These are phyloP conservation scores for Heteropelma amictum DNA, from an alignment of 2,888 invertebrate genomes.

Conservation along the genomic window DNA sequence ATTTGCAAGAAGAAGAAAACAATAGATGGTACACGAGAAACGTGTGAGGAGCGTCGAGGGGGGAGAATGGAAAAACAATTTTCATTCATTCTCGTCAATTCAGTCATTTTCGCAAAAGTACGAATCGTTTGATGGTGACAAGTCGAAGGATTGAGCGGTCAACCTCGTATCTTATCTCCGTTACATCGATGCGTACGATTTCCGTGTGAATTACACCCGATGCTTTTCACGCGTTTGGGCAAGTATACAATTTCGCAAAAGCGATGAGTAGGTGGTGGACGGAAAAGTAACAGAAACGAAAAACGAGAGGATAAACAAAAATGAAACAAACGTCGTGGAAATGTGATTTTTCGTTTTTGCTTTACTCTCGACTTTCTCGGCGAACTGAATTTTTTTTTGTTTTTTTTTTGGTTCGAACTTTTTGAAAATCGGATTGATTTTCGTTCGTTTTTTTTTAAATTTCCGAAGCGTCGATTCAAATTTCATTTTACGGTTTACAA, in stretches of 20 bases:
- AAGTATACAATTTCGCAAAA: too few species aligned
- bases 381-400: too few species aligned
- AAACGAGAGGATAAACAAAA: not conserved
- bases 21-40: too few species aligned
- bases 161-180: conserved; percentile 38
- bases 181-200: not conserved
- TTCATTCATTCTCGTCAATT: not conserved
- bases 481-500: too few species aligned
- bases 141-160: conserved; percentile 51
- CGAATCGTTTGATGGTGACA: conserved; percentile 10
- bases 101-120: not conserved
- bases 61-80: not conserved
- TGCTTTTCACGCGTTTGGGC: too few species aligned
- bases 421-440: not conserved
- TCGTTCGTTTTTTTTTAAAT: not conserved
- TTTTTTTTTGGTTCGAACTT: too few species aligned
- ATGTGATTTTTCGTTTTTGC: not conserved
- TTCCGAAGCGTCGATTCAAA: too few species aligned
- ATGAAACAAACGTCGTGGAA: too few species aligned
- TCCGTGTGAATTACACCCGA: too few species aligned
- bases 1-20: not conserved
- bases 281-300: too few species aligned
- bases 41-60: not conserved
- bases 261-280: too few species aligned
- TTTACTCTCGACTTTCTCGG: not conserved